These are phyloP conservation scores for Pogoniulus pusillus DNA, from an alignment of 2,797 vertebrate species.

Conservation along the genomic window DNA sequence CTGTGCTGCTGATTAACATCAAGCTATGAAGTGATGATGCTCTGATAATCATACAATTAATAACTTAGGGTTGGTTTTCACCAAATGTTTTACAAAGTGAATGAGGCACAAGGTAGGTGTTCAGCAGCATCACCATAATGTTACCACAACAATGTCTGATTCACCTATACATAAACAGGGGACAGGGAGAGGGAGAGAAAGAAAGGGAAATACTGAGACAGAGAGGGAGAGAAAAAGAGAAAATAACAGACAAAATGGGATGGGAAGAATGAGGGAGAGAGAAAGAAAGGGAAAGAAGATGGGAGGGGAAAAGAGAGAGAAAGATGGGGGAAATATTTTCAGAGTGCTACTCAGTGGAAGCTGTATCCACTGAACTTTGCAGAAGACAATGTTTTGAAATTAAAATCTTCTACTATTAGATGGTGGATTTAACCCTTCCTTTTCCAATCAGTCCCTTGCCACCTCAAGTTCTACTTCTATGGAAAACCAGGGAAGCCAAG, in stretches of 20 bases:
- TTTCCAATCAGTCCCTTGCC: background rate
- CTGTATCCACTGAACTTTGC: background rate
- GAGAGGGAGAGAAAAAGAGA: background rate
- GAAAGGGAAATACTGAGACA: background rate
- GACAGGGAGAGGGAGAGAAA: background rate
- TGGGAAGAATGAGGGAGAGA: background rate
- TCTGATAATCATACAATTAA: background rate
- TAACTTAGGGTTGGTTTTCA: conserved; percentile 3
- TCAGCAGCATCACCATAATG: background rate
- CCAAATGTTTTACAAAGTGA: conserved; percentile 30
- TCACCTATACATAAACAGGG: background rate
- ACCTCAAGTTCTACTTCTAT: background rate
- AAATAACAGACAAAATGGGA: background rate
- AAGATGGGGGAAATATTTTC: background rate
- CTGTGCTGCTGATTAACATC: background rate
- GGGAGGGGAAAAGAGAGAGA: background rate
- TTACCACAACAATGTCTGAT: background rate
- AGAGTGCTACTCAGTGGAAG: background rate
- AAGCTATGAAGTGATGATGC: background rate
- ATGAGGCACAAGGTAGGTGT: conserved; percentile 6
- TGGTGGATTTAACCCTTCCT: background rate
- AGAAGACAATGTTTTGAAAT: background rate
- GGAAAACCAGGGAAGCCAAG: background rate
- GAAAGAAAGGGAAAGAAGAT: background rate
- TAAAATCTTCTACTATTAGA: background rate